Conservation (phyloP, 2,113 vertebrate species). For the Chaetura pelagica region DNA sequence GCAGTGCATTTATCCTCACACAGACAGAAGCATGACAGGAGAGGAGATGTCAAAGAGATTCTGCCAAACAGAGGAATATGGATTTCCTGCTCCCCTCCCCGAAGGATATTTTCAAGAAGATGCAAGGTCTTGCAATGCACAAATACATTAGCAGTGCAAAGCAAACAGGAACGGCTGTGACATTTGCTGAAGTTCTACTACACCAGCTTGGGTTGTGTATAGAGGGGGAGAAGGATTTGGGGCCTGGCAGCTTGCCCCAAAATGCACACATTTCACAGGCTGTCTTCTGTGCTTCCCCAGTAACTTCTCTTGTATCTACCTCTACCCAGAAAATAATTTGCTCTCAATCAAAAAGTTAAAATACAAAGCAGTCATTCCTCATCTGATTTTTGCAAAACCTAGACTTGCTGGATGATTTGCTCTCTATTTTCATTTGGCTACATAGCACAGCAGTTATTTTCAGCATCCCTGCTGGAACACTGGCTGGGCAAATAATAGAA, state of each 20-base stretch:
- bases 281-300: not conserved
- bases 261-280: not conserved
- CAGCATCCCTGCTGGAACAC: not conserved
- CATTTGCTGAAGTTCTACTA: slow-evolving; percentile 27
- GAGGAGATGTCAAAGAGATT: slow-evolving; percentile 61
- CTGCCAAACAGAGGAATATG: slow-evolving; percentile 48
- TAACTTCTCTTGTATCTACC: not conserved
- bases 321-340: not conserved
- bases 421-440: not conserved
- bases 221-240: not conserved
- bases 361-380: not conserved
- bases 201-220: not conserved
- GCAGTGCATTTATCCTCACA: slow-evolving; percentile 56
- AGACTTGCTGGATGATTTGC: not conserved
- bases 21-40: slow-evolving; percentile 59
- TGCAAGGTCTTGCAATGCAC: slow-evolving; percentile 21
- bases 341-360: not conserved
- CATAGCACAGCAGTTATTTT: not conserved
- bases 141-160: slow-evolving; percentile 34
- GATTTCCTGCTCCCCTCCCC: not conserved
- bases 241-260: not conserved
- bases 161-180: slow-evolving; percentile 20
- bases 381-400: not conserved
- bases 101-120: slow-evolving; percentile 57
- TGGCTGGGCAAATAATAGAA: not conserved